Conservation (phyloP, 2,113 vertebrate species). For the Clarias gariepinus region DNA sequence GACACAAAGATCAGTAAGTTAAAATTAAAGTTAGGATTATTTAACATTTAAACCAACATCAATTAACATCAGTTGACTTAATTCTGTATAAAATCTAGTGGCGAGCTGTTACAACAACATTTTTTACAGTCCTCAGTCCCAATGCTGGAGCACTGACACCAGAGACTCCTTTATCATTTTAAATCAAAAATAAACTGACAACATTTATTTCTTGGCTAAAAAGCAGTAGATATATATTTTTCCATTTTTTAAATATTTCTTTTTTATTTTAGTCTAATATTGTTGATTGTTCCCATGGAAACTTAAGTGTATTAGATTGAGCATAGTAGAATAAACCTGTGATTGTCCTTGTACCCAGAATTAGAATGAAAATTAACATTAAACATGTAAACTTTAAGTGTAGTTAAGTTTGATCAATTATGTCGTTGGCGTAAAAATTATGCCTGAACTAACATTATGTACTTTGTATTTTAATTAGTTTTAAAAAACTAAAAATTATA, state of each 20-base stretch:
- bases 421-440: not conserved
- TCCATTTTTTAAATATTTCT: no score
- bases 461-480: not conserved
- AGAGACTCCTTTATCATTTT: not conserved
- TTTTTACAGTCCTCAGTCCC: no score
- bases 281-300: not conserved
- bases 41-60: not conserved
- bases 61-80: not conserved
- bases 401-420: not conserved
- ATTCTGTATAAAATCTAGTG: not conserved
- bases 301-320: not conserved
- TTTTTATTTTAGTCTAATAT: not conserved
- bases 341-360: not conserved
- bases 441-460: not conserved
- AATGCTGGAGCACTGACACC: not conserved
- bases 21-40: not conserved
- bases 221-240: no score
- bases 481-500: no score
- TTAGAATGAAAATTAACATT: not conserved
- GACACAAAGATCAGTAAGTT: not conserved
- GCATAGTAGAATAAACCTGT: not conserved
- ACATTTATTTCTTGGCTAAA: no score
- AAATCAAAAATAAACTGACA: no score
- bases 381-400: no score
- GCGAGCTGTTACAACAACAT: no score